Base-by-base conservation (phyloP, 2,888 invertebrate genomes). In the Chromoteleia sp. region DNA sequence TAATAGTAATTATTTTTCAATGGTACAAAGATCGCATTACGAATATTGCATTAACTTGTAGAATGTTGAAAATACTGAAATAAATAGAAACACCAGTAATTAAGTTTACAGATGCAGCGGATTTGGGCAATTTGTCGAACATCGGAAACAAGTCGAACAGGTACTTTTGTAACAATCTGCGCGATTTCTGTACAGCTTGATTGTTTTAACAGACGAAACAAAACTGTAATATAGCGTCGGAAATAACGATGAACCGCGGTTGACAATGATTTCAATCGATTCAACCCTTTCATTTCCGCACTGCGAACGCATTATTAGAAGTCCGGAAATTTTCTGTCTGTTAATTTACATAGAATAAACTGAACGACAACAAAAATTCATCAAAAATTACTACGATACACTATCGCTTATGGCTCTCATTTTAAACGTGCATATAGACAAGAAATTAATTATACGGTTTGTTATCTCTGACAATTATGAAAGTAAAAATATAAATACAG, bases 201-300 rank as follows among this genome's bases (percentile, higher is more conserved):
- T 70, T 77, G 74, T 68, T 79, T 79, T 79, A 67, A 79, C 78
- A 33, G 65, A 73, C 52, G 52, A 54, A 54, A 56, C 68, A 63
- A 74, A 74, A 74, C 63, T 67, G 78, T 79, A 73, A 79, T 79
- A 73, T 48, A 59, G 59, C 65, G 48, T 67, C 80, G 80, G 80
- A 80, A 80, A 80, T 80, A 75, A 80, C 80, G 70, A 75, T 65
- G 70, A 80, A 75, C 80, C 75, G 70, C 80, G 63, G 74, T 75
- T 70, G 80, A 80, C 80, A 79, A 79, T 79, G 79, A 73, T 73
- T 73, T 59, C 75, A 75, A 80, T 81, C 67, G 76, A 76, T 67
- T 58, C 71, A 52, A 81, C 71, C 76, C 81, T 81, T 76, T 76
- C 76, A 81, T 81, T 73, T 76, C 75, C 81, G 81, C 58, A 33